These are phyloP conservation scores for Trissoscelio sp. DNA, from an alignment of 2,888 invertebrate genomes.

Conservation along the genomic window DNA sequence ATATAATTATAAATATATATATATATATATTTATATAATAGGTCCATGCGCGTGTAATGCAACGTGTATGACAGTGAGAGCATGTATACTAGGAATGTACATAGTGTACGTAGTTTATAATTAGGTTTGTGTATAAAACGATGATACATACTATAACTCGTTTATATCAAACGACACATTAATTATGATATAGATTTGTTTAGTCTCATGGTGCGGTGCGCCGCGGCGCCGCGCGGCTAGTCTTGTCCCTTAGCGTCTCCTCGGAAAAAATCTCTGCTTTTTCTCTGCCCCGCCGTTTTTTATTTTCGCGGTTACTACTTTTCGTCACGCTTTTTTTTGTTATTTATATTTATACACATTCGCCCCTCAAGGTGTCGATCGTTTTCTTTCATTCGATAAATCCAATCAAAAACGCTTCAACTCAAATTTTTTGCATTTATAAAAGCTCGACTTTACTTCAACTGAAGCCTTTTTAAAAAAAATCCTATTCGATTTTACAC, in stretches of 20 bases:
- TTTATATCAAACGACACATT: slow-evolving; percentile 83
- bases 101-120: slow-evolving; percentile 82
- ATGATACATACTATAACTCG: slow-evolving; percentile 82
- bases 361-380: slow-evolving; percentile 4
- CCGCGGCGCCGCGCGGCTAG: slow-evolving; percentile 78
- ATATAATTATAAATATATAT: slow-evolving; percentile 72
- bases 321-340: slow-evolving; percentile 10
- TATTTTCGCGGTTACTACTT: too few species aligned
- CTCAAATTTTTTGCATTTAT: too few species aligned
- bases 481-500: too few species aligned
- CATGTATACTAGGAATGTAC: slow-evolving; percentile 82
- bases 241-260: slow-evolving; percentile 76
- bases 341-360: slow-evolving; percentile 55
- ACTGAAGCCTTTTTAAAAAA: too few species aligned
- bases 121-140: slow-evolving; percentile 83
- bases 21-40: slow-evolving; percentile 75
- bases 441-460: too few species aligned
- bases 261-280: too few species aligned
- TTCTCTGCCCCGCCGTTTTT: background rate
- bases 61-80: slow-evolving; percentile 79
- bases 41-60: slow-evolving; percentile 80
- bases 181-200: slow-evolving; percentile 82
- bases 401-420: too few species aligned
- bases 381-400: background rate
- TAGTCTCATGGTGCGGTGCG: slow-evolving; percentile 82